Conservation (phyloP, 2,113 vertebrate species). For the Prunella himalayana region DNA sequence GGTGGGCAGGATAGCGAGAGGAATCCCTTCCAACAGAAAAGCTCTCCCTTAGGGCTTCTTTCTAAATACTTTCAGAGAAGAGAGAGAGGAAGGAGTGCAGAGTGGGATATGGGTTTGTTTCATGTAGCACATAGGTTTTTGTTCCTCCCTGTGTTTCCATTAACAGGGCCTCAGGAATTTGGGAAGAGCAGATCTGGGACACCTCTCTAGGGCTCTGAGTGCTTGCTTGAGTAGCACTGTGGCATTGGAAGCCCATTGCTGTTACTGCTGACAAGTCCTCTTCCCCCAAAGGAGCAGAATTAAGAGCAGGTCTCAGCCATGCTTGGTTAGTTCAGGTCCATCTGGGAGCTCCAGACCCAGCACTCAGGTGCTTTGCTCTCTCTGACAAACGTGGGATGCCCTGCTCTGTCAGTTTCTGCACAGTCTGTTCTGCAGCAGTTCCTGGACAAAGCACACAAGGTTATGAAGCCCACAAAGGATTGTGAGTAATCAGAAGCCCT, state of each 20-base stretch:
- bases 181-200: neutral
- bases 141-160: neutral
- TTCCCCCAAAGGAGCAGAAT: neutral
- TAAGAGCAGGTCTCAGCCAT: neutral
- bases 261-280: neutral
- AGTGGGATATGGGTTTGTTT: neutral
- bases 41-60: neutral
- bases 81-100: neutral
- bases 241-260: neutral
- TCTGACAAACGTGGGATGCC: neutral
- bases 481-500: neutral
- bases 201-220: neutral
- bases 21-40: neutral
- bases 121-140: neutral
- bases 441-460: neutral
- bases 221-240: neutral
- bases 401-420: neutral
- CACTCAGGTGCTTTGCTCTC: neutral
- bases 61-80: neutral
- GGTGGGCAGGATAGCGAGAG: fast-evolving
- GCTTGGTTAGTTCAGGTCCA: neutral
- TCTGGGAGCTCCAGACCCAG: neutral
- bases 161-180: neutral
- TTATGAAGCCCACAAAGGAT: neutral
- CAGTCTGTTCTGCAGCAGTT: neutral